Base-by-base conservation (phyloP, 2,888 invertebrate genomes). In the Linnaemya vulpina region DNA sequence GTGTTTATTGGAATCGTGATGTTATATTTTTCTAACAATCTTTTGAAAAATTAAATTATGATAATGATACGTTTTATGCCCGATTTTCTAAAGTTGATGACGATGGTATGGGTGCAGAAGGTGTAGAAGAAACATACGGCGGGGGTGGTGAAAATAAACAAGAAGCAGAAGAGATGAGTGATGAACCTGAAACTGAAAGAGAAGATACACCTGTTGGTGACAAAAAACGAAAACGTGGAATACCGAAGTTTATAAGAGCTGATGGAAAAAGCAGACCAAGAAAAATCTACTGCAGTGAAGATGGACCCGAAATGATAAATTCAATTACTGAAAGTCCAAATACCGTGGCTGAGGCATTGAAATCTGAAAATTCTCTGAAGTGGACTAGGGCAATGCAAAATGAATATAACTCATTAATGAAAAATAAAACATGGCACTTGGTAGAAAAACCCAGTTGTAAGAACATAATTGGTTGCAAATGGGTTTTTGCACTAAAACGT, bases 21-120 rank as follows among this genome's bases (percentile, higher is more conserved):
- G 86, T 87, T 10, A 84, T 63, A 51, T 87, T 85, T 84, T 87
- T 88, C 81, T 79, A 87, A 49, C 53, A 86, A 25, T 63, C 67
- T 5, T 86, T 87, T 85, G 67, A 68, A 73, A 11, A 49, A 49
- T 7, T 13, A 25, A 22, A 22, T 53, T 2, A 53, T 4, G 22
- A 22, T 22, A 5, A 53, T n/a, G n/a, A 53, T 53, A 22, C 13
- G 35, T 35, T 4, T 7, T 35, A 35, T 35, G 35, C 35, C 4
- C 35, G 9, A 35, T 9, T 35, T 22, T 1, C 53, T 53, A 10
- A 22, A 22, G 3, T 4, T 60, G 43, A 17, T 17, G 7, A 13
- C 1, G 7, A 15, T 43, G 20, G 65, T 62, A 55, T 5, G 7
- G 17, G n/a, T 51, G 25, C 13, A 17, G 60, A 51, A 13, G n/a